These are phyloP conservation scores for Cheumatopsyche charites DNA, from an alignment of 1,140 invertebrate species.

Conservation along the genomic window DNA sequence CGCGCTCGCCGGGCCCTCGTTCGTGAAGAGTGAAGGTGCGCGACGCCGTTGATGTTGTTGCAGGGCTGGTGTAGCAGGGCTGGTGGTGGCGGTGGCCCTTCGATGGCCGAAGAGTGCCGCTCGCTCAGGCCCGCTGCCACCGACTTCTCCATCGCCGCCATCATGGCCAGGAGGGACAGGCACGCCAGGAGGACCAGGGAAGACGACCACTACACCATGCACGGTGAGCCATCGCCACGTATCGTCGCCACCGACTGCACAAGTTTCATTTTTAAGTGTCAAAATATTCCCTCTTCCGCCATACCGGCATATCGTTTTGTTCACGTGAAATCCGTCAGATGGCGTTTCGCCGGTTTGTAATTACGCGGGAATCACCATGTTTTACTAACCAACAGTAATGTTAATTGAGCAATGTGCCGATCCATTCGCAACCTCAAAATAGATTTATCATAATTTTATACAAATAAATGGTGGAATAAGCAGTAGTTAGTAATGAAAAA, in stretches of 20 bases:
- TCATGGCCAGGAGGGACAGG: slow-evolving; percentile 74
- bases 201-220: slow-evolving; percentile 42
- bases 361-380: too few relatives aligned
- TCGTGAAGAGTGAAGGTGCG: background rate
- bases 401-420: too few relatives aligned
- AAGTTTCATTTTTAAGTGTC: background rate
- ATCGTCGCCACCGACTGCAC: background rate
- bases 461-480: too few relatives aligned
- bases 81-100: slow-evolving; percentile 53
- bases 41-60: slow-evolving; percentile 59
- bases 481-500: too few relatives aligned
- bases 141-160: slow-evolving; percentile 87
- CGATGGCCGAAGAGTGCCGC: slow-evolving; percentile 63
- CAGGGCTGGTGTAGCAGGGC: slow-evolving; percentile 52
- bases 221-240: slow-evolving; percentile 30
- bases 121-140: slow-evolving; percentile 73
- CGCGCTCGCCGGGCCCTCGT: background rate
- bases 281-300: background rate
- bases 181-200: slow-evolving; percentile 56
- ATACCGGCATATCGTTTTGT: background rate
- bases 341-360: too few relatives aligned
- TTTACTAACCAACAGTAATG: too few relatives aligned
- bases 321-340: background rate
- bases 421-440: too few relatives aligned
- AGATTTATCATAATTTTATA: too few relatives aligned